Evolutionary conservation across 2,888 invertebrate species (phyloP), one percentile per base, ranked within the genome.

Genomic region (Acanthococcus lagerstroemiae): DNA sequence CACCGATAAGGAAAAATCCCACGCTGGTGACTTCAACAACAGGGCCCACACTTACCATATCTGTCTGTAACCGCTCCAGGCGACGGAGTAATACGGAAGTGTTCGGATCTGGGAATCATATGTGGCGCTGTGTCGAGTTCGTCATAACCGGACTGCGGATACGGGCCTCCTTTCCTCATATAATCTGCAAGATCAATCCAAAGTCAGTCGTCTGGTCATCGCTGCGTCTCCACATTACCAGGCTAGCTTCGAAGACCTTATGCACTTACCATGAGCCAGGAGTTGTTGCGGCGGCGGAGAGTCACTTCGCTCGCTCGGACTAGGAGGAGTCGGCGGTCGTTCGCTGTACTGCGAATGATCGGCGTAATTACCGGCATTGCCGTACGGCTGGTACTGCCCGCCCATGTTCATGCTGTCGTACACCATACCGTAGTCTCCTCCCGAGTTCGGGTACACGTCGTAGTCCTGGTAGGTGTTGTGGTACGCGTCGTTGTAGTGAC

Each of bases 1-100:
- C n/a, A n/a, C n/a, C n/a, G n/a, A n/a, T n/a, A n/a, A n/a, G n/a
- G n/a, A n/a, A n/a, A n/a, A n/a, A n/a, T n/a, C n/a, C n/a, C n/a
- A n/a, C n/a, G n/a, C n/a, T n/a, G n/a, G n/a, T n/a, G n/a, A n/a
- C n/a, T n/a, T n/a, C n/a, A n/a, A n/a, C n/a, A n/a, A n/a, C n/a
- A n/a, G n/a, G n/a, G n/a, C n/a, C n/a, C n/a, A n/a, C n/a, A n/a
- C 74, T 70, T 74, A 78, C 78, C 78, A 73, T 84, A 85, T 72
- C 83, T 82, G 73, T 85, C 85, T 69, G 82, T 78, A 67, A 77
- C 76, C 24, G 75, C 72, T 48, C 83, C 83, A 48, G 83, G 83
- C 69, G 84, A 81, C 66, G 84, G 84, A 68, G 84, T 83, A 70
- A 84, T 82, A 70, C 84, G 80, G 75, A 84, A 86, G 73, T 78